Percentiles rank a stretch among this genome's conserved stretches.
These are phyloP conservation scores for Danio rerio DNA, from an alignment of 2,113 vertebrate species.

Conservation along the genomic window GRCz12tu NC_133196.1:7797501-7798000, in stretches of 20 bases:
- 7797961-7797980: conserved; percentile 63
- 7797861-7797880: neutral
- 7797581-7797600: too few relatives aligned
- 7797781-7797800: neutral
- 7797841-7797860: conserved; percentile 1
- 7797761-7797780: neutral
- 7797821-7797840: neutral
- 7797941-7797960: conserved; percentile 65
- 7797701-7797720: too few relatives aligned
- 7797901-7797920: conserved; percentile 55
- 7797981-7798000: conserved; percentile 59
- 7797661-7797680: too few relatives aligned
- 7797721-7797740: neutral
- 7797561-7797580: too few relatives aligned
- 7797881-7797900: neutral
- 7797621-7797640: too few relatives aligned
- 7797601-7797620: too few relatives aligned
- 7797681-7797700: too few relatives aligned
- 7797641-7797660: too few relatives aligned
- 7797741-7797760: neutral
- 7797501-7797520: too few relatives aligned
- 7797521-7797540: too few relatives aligned
- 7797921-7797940: conserved; percentile 61
- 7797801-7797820: neutral
- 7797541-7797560: too few relatives aligned